These are phyloP conservation scores for Theristicus caerulescens DNA, from an alignment of 2,113 vertebrate species.

Conservation along the genomic window DNA sequence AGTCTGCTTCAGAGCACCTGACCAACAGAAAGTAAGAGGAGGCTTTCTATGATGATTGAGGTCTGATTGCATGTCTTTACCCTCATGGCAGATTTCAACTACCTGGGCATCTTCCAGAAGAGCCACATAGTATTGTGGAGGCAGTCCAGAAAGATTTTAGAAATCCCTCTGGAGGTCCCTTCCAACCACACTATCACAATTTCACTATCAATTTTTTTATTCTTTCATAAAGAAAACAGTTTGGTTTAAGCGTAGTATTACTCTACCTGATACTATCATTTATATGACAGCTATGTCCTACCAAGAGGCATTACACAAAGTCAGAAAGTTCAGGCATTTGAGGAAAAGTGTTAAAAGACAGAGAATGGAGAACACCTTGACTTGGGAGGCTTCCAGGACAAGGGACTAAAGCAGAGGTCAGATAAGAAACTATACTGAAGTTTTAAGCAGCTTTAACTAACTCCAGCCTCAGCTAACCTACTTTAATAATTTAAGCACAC, in stretches of 20 bases:
- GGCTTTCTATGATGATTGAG: neutral
- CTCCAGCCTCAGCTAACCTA: neutral
- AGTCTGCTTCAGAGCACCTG: neutral
- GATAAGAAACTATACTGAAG: neutral
- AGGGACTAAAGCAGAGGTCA: neutral
- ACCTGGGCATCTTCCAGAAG: neutral
- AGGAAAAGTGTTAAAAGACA: neutral
- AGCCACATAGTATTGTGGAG: neutral
- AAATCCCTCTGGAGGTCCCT: neutral
- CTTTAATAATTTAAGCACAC: neutral
- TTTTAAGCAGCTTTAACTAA: neutral
- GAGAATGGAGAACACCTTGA: neutral
- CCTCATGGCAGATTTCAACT: neutral
- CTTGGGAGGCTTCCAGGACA: neutral
- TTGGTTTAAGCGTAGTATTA: neutral
- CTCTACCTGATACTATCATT: neutral
- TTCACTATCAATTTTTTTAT: neutral
- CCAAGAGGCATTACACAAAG: neutral
- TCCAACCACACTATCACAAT: neutral
- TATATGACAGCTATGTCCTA: neutral
- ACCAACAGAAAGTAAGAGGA: neutral
- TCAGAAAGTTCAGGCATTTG: neutral
- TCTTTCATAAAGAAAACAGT: neutral
- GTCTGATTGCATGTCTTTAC: neutral
- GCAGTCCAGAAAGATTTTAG: neutral